Conservation (phyloP, 2,888 invertebrate species). For the Eupithecia tripunctaria region DNA sequence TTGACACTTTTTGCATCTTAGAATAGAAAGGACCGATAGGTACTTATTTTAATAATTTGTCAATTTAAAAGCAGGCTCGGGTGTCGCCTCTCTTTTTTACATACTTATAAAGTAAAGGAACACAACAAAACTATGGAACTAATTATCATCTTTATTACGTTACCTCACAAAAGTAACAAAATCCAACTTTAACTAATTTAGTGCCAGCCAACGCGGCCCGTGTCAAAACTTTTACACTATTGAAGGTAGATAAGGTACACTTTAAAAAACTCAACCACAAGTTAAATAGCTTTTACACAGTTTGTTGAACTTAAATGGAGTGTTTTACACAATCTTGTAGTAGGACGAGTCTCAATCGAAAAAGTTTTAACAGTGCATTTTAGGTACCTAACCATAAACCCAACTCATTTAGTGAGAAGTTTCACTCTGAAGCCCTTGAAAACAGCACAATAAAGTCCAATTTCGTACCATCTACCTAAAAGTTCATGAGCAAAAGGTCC, state of each 20-base stretch:
- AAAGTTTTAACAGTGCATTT: conserved; percentile 32
- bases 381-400: conserved; percentile 8
- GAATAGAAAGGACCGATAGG: background rate
- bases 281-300: conserved; percentile 53
- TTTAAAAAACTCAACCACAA: conserved; percentile 48
- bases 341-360: conserved; percentile 34
- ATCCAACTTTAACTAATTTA: conserved; percentile 29
- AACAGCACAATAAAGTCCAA: background rate
- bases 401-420: background rate
- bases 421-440: background rate
- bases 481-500: background rate
- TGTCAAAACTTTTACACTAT: conserved; percentile 43
- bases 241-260: conserved; percentile 27
- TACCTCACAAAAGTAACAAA: background rate
- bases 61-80: conserved; percentile 14
- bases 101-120: too few relatives aligned
- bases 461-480: background rate
- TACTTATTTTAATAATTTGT: conserved; percentile 16
- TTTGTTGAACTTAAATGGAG: conserved; percentile 45
- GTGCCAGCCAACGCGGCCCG: conserved; percentile 28
- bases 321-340: conserved; percentile 36
- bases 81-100: background rate
- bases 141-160: background rate
- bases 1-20: background rate
- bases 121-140: background rate